Percentiles rank a stretch among this genome's conserved stretches.
Conservation (phyloP, 1,140 invertebrate genomes). For the Lasioglossum baleicum region DNA sequence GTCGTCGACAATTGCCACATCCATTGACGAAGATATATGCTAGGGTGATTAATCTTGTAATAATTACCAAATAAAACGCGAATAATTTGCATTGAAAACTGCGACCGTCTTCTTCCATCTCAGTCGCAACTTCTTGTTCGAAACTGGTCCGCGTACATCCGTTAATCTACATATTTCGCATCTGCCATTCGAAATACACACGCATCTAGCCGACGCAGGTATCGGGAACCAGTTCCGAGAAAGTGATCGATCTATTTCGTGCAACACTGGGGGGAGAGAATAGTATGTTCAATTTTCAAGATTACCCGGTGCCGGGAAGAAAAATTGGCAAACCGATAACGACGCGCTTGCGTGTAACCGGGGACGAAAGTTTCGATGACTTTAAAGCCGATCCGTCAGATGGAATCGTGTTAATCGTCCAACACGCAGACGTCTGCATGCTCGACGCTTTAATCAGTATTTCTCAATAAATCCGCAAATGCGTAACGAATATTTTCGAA, state of each 20-base stretch:
- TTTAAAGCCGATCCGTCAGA: background rate
- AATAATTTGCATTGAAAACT: too few relatives aligned
- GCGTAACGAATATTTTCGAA: background rate
- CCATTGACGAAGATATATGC: too few relatives aligned
- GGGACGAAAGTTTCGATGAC: background rate
- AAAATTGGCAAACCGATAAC: constrained; percentile 3
- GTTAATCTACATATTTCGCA: constrained; percentile 33
- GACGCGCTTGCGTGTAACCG: background rate
- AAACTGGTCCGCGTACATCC: constrained; percentile 10
- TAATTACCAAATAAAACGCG: too few relatives aligned
- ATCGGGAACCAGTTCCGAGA: constrained; percentile 31
- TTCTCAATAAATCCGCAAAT: background rate
- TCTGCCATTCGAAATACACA: constrained; percentile 14
- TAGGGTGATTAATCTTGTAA: too few relatives aligned
- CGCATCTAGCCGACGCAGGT: background rate
- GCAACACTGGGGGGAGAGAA: background rate
- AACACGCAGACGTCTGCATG: background rate
- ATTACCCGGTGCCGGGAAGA: constrained; percentile 3
- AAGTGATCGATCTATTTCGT: constrained; percentile 36
- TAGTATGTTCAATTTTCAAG: constrained; percentile 7
- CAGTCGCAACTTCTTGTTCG: background rate
- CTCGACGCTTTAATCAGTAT: background rate
- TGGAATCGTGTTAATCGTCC: background rate
- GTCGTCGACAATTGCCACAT: background rate
- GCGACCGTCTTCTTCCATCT: background rate